These are phyloP conservation scores for Metacarcinus magister DNA, from an alignment of 2,888 invertebrate genomes.

Conservation along the genomic window DNA sequence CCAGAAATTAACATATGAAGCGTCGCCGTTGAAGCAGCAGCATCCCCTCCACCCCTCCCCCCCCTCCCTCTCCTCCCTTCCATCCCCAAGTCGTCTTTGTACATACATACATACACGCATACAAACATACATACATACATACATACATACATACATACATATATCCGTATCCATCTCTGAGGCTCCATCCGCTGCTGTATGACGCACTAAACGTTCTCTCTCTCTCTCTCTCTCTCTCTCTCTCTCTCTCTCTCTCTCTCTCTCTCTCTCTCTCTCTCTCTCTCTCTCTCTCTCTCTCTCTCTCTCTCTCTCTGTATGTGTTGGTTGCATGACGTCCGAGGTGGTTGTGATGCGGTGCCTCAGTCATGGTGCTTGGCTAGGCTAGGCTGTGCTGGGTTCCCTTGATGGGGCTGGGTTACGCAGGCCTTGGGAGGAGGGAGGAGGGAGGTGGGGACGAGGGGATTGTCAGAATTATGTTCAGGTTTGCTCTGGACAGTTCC, in stretches of 20 bases:
- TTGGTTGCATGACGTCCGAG: neutral
- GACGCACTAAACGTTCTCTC: neutral
- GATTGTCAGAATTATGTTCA: conserved; percentile 19
- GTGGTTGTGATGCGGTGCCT: neutral
- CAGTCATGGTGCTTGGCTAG: neutral
- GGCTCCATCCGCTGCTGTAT: neutral
- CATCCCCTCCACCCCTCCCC: neutral
- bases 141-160: conserved; percentile 15
- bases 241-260: conserved; percentile 8
- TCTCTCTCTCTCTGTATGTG: neutral
- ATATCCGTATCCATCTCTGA: neutral
- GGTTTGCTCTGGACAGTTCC: neutral
- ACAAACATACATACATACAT: neutral
- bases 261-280: conserved; percentile 51
- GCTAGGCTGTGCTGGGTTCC: neutral
- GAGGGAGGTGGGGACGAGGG: neutral
- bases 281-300: conserved; percentile 56
- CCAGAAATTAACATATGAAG: conserved; percentile 56
- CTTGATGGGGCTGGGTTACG: neutral
- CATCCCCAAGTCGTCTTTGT: neutral
- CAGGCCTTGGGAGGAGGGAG: neutral
- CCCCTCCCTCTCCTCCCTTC: neutral
- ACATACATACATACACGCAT: conserved; percentile 30
- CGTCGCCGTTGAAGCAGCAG: conserved; percentile 30
- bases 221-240: conserved; percentile 23